Conservation (phyloP, 2,888 invertebrate genomes). For the Desoria tigrina region DNA sequence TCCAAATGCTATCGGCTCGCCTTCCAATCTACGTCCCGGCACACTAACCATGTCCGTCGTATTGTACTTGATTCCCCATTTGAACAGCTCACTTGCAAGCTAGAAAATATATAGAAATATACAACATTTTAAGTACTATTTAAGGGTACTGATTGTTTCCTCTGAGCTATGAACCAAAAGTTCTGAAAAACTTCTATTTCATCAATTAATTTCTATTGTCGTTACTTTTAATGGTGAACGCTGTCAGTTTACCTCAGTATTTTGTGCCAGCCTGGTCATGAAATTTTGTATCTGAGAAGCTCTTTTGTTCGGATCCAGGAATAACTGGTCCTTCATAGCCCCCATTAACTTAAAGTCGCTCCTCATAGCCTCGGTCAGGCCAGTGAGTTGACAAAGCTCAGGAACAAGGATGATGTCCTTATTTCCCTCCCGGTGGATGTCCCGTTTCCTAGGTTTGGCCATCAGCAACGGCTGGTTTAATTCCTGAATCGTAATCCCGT, state of each 20-base stretch:
- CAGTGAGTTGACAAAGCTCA: constrained; percentile 81
- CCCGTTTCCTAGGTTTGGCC: constrained; percentile 64
- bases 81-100: constrained; percentile 19
- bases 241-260: no score
- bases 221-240: no score
- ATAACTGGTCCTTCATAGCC: constrained; percentile 74
- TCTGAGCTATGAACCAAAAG: no score
- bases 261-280: constrained; percentile 5
- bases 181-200: no score
- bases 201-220: no score
- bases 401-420: constrained; percentile 70
- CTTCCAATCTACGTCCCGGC: neutral
- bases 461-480: constrained; percentile 75
- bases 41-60: neutral
- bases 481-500: constrained; percentile 67
- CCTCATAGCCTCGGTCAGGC: constrained; percentile 63
- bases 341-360: constrained; percentile 73
- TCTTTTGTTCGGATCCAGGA: constrained; percentile 77
- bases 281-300: neutral
- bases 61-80: constrained; percentile 16
- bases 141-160: no score
- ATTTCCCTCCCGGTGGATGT: constrained; percentile 70
- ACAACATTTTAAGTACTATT: neutral
- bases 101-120: constrained; percentile 5
- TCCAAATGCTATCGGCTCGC: constrained; percentile 8